phyloP scores from a whole-genome alignment of 1,140 invertebrate genomes.

The Sinonovacula constricta region DNA sequence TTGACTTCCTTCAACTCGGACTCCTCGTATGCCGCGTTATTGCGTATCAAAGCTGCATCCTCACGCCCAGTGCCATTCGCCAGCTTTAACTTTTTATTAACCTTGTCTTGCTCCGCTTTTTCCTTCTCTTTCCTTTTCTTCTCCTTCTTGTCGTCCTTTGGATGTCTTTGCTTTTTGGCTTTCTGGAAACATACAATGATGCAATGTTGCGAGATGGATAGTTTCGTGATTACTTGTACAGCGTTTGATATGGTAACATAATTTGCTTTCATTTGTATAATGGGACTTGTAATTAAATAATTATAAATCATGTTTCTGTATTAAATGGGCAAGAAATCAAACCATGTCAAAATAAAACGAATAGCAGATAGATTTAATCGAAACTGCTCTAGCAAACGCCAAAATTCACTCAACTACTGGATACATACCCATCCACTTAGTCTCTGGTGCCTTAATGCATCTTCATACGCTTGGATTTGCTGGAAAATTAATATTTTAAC shows the following conservation, averaged over 20 bases:
- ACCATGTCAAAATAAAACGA: neutral
- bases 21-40: slow-evolving; percentile 15
- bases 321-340: neutral
- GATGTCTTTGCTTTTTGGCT: too few relatives aligned
- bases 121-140: slow-evolving; percentile 61
- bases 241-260: too few relatives aligned
- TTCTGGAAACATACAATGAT: too few relatives aligned
- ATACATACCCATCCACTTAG: slow-evolving; percentile 72
- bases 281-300: too few relatives aligned
- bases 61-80: slow-evolving; percentile 59
- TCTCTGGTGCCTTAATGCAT: slow-evolving; percentile 71
- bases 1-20: slow-evolving; percentile 63
- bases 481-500: slow-evolving; percentile 43
- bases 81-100: slow-evolving; percentile 48
- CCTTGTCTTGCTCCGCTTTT: slow-evolving; percentile 44
- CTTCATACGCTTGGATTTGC: slow-evolving; percentile 76
- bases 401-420: neutral
- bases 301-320: too few relatives aligned
- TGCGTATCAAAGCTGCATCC: slow-evolving; percentile 64
- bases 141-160: slow-evolving; percentile 22
- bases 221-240: too few relatives aligned
- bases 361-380: neutral
- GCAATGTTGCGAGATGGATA: too few relatives aligned
- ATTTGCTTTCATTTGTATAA: too few relatives aligned
- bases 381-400: neutral